Conservation (phyloP, 2,888 invertebrate genomes). For the Chrysotoxum bicinctum region DNA sequence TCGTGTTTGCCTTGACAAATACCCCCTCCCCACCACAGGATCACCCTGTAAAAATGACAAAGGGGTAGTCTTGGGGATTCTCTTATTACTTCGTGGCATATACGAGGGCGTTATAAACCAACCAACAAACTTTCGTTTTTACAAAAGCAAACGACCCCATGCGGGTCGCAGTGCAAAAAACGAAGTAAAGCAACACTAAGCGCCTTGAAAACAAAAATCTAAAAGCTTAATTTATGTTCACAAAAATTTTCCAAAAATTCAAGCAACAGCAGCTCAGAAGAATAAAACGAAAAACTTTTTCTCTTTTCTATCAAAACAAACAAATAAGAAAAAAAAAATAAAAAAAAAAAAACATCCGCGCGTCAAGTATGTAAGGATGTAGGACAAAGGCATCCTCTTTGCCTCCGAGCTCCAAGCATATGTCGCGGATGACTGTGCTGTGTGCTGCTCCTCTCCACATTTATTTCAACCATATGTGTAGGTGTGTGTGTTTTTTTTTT, state of each 20-base stretch:
- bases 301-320: constrained; percentile 68
- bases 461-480: not conserved
- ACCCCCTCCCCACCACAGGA: too few relatives aligned
- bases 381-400: constrained; percentile 60
- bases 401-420: constrained; percentile 46
- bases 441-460: too few relatives aligned
- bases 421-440: constrained; percentile 43
- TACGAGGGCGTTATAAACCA: constrained; percentile 64
- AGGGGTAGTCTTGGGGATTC: constrained; percentile 52
- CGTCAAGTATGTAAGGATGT: constrained; percentile 67
- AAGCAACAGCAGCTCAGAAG: constrained; percentile 42
- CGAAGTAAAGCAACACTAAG: constrained; percentile 58
- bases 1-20: constrained; percentile 4
- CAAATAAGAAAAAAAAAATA: constrained; percentile 39
- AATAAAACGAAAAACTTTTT: constrained; percentile 58
- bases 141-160: constrained; percentile 50
- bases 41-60: not conserved
- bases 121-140: constrained; percentile 71
- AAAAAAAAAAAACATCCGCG: constrained; percentile 49
- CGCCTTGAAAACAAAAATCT: constrained; percentile 61
- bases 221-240: constrained; percentile 67
- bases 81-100: constrained; percentile 52
- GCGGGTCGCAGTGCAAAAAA: constrained; percentile 15
- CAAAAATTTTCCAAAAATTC: constrained; percentile 28
- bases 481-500: not conserved